Evolutionary conservation across 2,888 invertebrate species (phyloP), one percentile per base, ranked within the genome.

Genomic region (Cataglyphis albicans): DNA sequence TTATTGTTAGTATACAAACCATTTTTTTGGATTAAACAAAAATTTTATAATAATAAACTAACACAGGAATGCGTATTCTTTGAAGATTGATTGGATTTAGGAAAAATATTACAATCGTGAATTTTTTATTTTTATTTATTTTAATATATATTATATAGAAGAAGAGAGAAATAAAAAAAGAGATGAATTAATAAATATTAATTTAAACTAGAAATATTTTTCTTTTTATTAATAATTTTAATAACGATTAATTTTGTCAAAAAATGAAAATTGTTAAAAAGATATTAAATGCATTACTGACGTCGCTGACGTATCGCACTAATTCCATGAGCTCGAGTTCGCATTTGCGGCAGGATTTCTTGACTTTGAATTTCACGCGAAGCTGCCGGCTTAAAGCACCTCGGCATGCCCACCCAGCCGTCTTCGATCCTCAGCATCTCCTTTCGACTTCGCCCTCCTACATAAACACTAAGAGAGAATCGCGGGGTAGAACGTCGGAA

Each of bases 361-460:
- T 82, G 82, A 86, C 81, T 81, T 85, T 68, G 81, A 88, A 84
- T 88, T 88, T 87, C 88, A 83, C 85, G 73, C 81, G 84, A 86
- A 87, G 84, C 89, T 89, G 86, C 84, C 84, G 84, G 89, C 82
- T 90, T 89, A 88, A 89, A 86, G 83, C 83, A 83, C 82, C 78
- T 35, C 88, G 86, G 86, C 88, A 86, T 85, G 59, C 86, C 86
- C 21, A 80, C 83, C 81, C 81, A 80, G 72, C 86, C 86, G 76
- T 80, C 88, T 86, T 86, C 89, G 87, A 86, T 87, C 87, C 87
- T 84, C 25, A 25, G 88, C 88, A 74, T 88, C 89, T 88, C 82
- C 83, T 80, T 90, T 87, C 89, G 86, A 90, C 90, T 88, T 90
- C 84, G 86, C 85, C 89, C 89, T 86, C 82, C 87, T 88, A 83